A percentile compares a stretch with the other conserved stretches of the same genome.
Evolutionary conservation across 2,113 vertebrate species (phyloP).

Genomic region (Eptesicus fuscus): DNA sequence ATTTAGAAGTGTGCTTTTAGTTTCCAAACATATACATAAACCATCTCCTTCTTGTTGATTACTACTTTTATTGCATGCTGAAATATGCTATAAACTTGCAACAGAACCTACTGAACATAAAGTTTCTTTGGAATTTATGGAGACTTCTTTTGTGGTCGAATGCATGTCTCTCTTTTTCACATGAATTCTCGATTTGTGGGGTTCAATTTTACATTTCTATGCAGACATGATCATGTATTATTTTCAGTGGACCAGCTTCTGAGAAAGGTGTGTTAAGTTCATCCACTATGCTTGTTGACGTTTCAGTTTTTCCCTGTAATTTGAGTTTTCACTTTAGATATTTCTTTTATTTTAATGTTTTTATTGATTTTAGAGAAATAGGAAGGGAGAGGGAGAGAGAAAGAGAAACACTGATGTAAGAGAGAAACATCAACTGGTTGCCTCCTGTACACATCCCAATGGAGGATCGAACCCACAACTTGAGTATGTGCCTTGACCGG

Average conservation of each 20-base stretch:
- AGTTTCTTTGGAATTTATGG: not conserved
- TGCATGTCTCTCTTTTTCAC: not conserved
- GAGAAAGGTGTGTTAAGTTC: not conserved
- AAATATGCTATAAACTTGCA: not conserved
- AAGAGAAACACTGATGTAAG: no score
- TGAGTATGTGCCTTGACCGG: no score
- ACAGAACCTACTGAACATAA: not conserved
- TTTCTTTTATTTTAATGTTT: not conserved
- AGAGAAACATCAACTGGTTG: no score
- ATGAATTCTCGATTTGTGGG: not conserved
- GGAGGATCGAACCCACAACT: no score
- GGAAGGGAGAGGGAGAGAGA: no score
- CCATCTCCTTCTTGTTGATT: not conserved
- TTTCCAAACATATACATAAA: slow-evolving; percentile 28
- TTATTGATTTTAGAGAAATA: no score
- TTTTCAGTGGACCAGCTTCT: not conserved
- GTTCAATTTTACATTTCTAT: not conserved
- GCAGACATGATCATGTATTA: not conserved
- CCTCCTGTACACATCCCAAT: no score
- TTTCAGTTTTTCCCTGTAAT: not conserved
- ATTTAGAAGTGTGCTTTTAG: not conserved
- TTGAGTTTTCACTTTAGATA: not conserved
- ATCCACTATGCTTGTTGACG: not conserved
- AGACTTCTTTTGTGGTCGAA: not conserved
- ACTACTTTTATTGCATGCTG: slow-evolving; percentile 31